phyloP scores from a whole-genome alignment of 2,888 invertebrate species.

The Melanophora roralis region DNA sequence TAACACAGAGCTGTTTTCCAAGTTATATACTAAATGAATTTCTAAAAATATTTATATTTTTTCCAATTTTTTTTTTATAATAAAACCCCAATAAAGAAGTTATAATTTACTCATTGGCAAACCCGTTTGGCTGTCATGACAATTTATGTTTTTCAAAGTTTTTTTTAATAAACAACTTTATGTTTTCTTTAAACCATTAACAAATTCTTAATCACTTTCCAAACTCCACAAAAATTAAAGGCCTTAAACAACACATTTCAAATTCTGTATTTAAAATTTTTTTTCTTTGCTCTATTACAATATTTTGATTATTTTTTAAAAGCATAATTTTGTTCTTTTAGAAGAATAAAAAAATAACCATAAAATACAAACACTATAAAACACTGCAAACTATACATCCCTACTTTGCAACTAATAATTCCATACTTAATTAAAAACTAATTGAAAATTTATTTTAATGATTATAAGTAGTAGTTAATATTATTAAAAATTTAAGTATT shows the following conservation, averaged over 20 bases:
- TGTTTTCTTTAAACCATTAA: too few relatives aligned
- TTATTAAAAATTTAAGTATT: slow-evolving; percentile 49
- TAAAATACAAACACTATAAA: slow-evolving; percentile 31
- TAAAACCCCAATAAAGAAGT: too few relatives aligned
- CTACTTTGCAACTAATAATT: slow-evolving; percentile 59
- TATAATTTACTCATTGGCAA: too few relatives aligned
- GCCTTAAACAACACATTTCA: not conserved
- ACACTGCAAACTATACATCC: slow-evolving; percentile 27
- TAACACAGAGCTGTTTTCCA: too few relatives aligned
- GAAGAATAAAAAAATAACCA: not conserved
- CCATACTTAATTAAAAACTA: slow-evolving; percentile 48
- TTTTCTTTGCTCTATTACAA: not conserved
- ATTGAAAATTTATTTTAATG: slow-evolving; percentile 34
- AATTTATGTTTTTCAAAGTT: too few relatives aligned
- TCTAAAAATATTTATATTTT: too few relatives aligned
- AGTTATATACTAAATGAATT: too few relatives aligned
- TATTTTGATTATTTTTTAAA: slow-evolving; percentile 4
- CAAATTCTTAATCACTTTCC: too few relatives aligned
- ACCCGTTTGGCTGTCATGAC: too few relatives aligned
- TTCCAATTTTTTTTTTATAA: too few relatives aligned
- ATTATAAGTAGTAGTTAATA: slow-evolving; percentile 38
- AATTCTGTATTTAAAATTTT: not conserved
- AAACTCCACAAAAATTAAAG: too few relatives aligned
- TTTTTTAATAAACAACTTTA: too few relatives aligned
- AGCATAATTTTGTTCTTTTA: not conserved